phyloP scores from a whole-genome alignment of 2,113 vertebrate genomes.

The Centropus unirufus region DNA sequence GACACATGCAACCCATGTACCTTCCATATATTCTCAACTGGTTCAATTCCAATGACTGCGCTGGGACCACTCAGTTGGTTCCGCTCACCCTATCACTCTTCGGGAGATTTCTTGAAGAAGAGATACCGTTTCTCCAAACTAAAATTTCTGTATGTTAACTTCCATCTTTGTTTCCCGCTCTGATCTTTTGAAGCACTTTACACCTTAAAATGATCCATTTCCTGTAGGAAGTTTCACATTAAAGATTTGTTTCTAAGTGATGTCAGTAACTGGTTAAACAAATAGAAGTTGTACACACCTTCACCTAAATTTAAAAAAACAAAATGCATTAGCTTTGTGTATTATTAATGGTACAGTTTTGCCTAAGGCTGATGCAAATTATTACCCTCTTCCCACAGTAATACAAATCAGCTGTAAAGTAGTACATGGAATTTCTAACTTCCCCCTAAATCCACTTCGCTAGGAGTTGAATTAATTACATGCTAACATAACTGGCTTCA shows the following conservation, averaged over 20 bases:
- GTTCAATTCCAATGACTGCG: neutral
- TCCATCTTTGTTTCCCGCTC: neutral
- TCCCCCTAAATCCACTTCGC: neutral
- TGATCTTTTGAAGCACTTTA: neutral
- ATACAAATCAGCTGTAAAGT: neutral
- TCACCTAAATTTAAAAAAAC: neutral
- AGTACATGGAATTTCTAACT: neutral
- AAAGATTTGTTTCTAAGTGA: neutral
- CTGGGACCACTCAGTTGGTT: neutral
- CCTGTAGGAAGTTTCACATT: neutral
- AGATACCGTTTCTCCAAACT: neutral
- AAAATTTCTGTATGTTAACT: neutral
- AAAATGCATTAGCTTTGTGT: neutral
- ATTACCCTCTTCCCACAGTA: neutral
- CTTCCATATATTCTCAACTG: neutral
- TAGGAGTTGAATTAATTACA: neutral
- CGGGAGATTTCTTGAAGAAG: neutral
- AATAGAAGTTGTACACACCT: neutral
- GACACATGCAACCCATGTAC: neutral
- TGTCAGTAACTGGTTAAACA: neutral
- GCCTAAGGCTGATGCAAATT: slow-evolving; percentile 27
- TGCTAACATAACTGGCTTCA: neutral
- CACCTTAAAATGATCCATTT: neutral
- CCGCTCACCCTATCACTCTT: neutral
- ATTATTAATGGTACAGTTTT: neutral